phyloP scores from a whole-genome alignment of 1,140 invertebrate species.

The Halictus rubicundus region DNA sequence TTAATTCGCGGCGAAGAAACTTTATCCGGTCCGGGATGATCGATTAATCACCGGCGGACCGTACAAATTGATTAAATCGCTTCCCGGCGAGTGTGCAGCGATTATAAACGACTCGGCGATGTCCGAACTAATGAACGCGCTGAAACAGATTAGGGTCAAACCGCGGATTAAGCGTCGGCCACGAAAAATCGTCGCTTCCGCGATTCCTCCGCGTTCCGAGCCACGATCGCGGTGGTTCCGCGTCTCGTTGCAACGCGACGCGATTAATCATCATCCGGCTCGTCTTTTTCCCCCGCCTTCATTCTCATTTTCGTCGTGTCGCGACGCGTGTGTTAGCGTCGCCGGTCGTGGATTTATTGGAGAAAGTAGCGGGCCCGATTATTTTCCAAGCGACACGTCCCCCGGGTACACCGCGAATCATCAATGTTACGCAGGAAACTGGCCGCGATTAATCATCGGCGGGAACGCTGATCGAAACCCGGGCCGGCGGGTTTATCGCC shows the following conservation, averaged over 20 bases:
- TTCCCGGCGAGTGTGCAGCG: background rate
- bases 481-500: background rate
- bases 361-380: background rate
- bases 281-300: background rate
- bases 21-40: background rate
- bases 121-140: slow-evolving; percentile 5
- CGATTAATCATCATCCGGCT: background rate
- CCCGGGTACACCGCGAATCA: background rate
- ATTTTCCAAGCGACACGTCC: background rate
- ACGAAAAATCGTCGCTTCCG: background rate
- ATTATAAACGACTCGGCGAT: slow-evolving; percentile 6
- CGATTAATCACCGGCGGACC: background rate
- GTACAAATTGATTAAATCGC: slow-evolving; percentile 2
- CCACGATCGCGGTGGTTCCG: background rate
- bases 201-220: background rate
- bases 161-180: background rate
- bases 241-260: too few relatives aligned
- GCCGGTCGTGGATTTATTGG: background rate
- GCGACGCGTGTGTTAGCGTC: background rate
- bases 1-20: background rate
- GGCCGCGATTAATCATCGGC: background rate
- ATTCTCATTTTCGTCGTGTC: background rate
- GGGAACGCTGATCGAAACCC: background rate
- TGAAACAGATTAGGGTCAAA: slow-evolving; percentile 6
- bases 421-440: background rate